phyloP scores from a whole-genome alignment of 92 coral and sea anemone species.

The Montipora capitata region DNA sequence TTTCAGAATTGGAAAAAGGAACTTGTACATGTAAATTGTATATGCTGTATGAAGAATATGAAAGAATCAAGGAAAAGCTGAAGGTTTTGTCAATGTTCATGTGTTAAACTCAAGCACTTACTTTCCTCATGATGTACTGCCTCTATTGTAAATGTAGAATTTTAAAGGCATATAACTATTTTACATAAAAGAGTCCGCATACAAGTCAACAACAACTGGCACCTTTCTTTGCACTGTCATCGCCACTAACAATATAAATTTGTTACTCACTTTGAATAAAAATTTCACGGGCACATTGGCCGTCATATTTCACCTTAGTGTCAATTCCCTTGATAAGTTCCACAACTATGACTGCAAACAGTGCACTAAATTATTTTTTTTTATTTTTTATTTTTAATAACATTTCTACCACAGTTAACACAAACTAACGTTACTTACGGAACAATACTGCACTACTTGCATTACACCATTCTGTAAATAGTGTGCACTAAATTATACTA shows the following conservation, averaged over 20 bases:
- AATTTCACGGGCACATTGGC: not conserved
- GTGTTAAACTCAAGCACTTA: no score
- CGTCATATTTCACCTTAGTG: not conserved
- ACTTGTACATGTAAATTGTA: not conserved
- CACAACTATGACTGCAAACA: not conserved
- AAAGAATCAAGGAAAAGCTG: not conserved
- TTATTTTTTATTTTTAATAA: no score
- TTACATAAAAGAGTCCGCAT: no score
- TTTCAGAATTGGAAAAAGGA: slow-evolving; percentile 4
- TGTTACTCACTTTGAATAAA: not conserved
- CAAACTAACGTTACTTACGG: no score
- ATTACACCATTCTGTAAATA: no score
- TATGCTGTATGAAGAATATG: not conserved
- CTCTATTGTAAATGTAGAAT: no score
- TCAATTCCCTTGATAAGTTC: not conserved
- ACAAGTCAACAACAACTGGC: not conserved
- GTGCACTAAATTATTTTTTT: not conserved
- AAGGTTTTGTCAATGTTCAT: not conserved
- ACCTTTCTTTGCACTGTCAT: not conserved
- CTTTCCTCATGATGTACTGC: no score
- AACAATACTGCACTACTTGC: no score
- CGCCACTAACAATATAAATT: not conserved
- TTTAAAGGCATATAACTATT: no score
- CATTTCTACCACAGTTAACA: no score
- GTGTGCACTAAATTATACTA: not conserved